These are phyloP conservation scores for Brachyptera risi DNA, from an alignment of 2,888 invertebrate genomes.

Conservation along the genomic window DNA sequence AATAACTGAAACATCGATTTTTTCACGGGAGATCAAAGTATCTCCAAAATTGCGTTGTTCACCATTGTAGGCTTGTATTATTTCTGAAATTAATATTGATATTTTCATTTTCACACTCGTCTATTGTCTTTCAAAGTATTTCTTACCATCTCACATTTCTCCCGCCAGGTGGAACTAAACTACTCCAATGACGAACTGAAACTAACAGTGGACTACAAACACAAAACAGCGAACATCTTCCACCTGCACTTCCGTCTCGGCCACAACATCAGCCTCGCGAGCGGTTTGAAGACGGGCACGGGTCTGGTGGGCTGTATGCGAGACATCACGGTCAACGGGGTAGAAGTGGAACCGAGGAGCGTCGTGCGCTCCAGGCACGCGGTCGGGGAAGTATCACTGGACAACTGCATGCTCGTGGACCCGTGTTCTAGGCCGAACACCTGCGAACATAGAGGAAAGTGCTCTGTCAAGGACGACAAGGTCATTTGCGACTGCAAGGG, in stretches of 20 bases:
- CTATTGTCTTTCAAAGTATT: no score
- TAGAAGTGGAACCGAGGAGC: conserved; percentile 72
- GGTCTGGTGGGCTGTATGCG: conserved; percentile 91
- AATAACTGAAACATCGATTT: no score
- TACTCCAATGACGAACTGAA: conserved; percentile 70
- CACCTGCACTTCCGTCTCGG: conserved; percentile 64
- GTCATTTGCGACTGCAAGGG: conserved; percentile 86
- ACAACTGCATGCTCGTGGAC: conserved; percentile 85
- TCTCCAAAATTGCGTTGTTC: no score
- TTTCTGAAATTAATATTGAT: no score
- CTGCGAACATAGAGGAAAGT: conserved; percentile 88
- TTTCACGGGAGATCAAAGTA: no score
- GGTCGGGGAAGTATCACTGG: conserved; percentile 84
- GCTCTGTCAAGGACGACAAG: conserved; percentile 82
- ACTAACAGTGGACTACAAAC: conserved; percentile 70
- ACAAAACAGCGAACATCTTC: conserved; percentile 65
- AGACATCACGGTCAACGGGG: conserved; percentile 79
- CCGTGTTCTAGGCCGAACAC: conserved; percentile 86
- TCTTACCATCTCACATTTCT: no score
- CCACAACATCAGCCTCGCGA: conserved; percentile 72
- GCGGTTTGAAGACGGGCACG: conserved; percentile 57
- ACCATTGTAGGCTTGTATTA: no score
- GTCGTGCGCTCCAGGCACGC: conserved; percentile 78
- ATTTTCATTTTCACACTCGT: no score
- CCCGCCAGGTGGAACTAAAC: conserved; percentile 58